Conservation (phyloP, 2,797 vertebrate species). For the Megalops cyprinoides region DNA sequence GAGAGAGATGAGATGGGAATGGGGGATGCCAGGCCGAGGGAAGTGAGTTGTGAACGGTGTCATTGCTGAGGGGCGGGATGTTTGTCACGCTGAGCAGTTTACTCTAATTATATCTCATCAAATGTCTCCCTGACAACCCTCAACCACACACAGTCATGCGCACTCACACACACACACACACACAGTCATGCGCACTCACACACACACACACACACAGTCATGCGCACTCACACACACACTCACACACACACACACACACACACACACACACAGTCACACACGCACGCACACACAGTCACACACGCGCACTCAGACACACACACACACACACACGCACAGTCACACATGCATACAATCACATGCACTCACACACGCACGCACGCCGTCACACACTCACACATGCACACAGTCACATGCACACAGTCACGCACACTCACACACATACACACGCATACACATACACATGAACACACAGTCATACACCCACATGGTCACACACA, state of each 20-base stretch:
- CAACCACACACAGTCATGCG: conserved; percentile 47
- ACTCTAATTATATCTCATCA: conserved; percentile 78
- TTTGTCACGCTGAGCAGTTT: conserved; percentile 54
- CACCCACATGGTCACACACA: neutral
- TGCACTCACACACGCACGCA: conserved; percentile 38
- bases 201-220: neutral
- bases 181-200: neutral
- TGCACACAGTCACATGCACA: neutral
- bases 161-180: neutral
- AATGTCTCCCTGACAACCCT: conserved; percentile 62
- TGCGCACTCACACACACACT: conserved; percentile 30
- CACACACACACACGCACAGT: conserved; percentile 44
- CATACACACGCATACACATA: neutral
- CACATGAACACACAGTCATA: neutral
- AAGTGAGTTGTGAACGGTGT: no score
- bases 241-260: conserved; percentile 37
- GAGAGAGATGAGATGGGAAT: conserved; percentile 25
- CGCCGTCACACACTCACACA: conserved; percentile 36
- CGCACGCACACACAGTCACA: conserved; percentile 42
- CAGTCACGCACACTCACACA: neutral
- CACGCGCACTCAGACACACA: conserved; percentile 41
- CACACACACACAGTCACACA: conserved; percentile 20
- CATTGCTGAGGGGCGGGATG: conserved; percentile 52
- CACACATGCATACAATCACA: conserved; percentile 21
- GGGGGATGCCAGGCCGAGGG: no score